Conservation (phyloP, 2,888 invertebrate genomes). For the Shargacucullia verbasci region DNA sequence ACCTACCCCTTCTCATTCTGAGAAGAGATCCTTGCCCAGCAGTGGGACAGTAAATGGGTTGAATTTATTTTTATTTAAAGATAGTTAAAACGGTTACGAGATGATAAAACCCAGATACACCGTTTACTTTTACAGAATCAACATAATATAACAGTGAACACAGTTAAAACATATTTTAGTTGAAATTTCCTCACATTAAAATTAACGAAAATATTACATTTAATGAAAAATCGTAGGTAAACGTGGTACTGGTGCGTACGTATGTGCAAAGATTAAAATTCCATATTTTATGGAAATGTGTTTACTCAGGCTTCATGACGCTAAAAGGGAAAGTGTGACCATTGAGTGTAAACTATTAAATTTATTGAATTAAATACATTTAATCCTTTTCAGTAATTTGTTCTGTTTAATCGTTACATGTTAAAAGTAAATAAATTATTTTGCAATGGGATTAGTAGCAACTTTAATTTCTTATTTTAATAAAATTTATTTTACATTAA, state of each 20-base stretch:
- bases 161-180: neutral
- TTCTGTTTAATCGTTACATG: slow-evolving; percentile 12
- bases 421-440: slow-evolving; percentile 2
- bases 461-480: slow-evolving; percentile 16
- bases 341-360: slow-evolving; percentile 11
- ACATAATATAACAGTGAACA: too few species aligned
- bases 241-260: too few species aligned
- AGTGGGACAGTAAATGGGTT: too few species aligned
- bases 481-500: too few species aligned
- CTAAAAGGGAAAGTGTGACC: slow-evolving; percentile 23
- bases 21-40: too few species aligned
- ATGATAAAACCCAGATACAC: too few species aligned
- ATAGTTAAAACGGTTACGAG: too few species aligned
- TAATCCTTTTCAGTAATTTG: slow-evolving; percentile 23
- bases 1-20: too few species aligned
- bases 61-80: too few species aligned
- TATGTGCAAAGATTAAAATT: slow-evolving; percentile 14
- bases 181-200: neutral
- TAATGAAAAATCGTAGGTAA: slow-evolving; percentile 2
- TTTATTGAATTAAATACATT: slow-evolving; percentile 25
- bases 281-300: slow-evolving; percentile 20
- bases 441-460: slow-evolving; percentile 3
- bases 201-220: neutral
- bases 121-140: neutral
- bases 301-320: slow-evolving; percentile 2